Percentiles rank a stretch among this genome's conserved stretches.
phyloP scores from a whole-genome alignment of 2,113 vertebrate genomes.

The Lasiurus cinereus region DNA sequence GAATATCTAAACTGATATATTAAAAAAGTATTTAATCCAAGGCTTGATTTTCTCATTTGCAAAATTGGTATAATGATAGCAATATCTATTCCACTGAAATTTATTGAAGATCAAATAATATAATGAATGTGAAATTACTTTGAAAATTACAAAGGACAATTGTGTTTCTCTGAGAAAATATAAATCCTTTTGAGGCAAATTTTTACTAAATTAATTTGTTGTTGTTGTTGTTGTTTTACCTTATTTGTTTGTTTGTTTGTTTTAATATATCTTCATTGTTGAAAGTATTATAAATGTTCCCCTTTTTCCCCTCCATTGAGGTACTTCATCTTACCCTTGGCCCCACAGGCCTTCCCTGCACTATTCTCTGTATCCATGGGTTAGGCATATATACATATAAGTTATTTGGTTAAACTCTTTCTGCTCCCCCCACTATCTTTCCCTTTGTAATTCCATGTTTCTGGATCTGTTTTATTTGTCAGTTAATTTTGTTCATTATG shows the following conservation, averaged over 20 bases:
- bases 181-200: background rate
- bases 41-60: conserved; percentile 44
- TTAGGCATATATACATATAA: too few species aligned
- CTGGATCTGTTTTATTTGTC: too few species aligned
- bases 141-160: conserved; percentile 22
- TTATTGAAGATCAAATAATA: conserved; percentile 58
- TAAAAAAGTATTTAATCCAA: conserved; percentile 56
- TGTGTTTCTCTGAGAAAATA: conserved; percentile 50
- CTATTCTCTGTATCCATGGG: too few species aligned
- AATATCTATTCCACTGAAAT: conserved; percentile 50
- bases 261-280: background rate
- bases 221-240: background rate
- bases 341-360: too few species aligned
- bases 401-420: too few species aligned
- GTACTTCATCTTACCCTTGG: too few species aligned
- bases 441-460: too few species aligned
- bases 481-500: too few species aligned
- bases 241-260: background rate
- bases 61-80: conserved; percentile 58
- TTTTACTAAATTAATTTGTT: conserved; percentile 6
- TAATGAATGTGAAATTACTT: conserved; percentile 10
- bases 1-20: conserved; percentile 69
- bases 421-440: too few species aligned
- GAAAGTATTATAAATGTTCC: too few species aligned
- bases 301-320: too few species aligned